A percentile compares a stretch with the other conserved stretches of the same genome.
Evolutionary conservation across 2,113 vertebrate genomes (phyloP).

Genomic region (Tupaia tana): DNA sequence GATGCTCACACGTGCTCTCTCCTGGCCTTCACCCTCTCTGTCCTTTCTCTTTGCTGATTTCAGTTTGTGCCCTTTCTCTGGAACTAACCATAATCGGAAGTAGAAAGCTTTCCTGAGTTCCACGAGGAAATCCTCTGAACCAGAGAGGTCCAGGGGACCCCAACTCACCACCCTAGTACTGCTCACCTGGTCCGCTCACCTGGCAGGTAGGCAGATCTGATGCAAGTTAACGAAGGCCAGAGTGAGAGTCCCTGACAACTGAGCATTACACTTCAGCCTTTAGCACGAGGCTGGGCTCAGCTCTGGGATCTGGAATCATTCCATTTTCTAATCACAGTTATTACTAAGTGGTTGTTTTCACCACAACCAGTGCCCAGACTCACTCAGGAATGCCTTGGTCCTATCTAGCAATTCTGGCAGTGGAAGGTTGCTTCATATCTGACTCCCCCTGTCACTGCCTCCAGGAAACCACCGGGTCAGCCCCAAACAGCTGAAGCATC

Average conservation of each 20-base stretch:
- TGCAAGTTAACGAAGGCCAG: background rate
- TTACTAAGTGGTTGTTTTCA: background rate
- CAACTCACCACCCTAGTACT: background rate
- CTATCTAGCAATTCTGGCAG: background rate
- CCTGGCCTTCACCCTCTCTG: accelerated
- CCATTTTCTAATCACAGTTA: background rate
- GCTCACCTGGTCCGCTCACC: background rate
- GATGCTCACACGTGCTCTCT: background rate
- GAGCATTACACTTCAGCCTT: background rate
- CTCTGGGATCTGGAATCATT: background rate
- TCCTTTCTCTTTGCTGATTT: background rate
- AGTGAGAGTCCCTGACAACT: background rate
- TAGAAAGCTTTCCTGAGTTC: background rate
- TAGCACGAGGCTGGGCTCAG: accelerated
- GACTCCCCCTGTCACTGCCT: background rate
- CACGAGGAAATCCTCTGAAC: background rate
- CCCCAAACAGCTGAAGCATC: background rate
- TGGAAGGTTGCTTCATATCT: background rate
- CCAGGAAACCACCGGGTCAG: background rate
- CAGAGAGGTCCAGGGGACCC: background rate
- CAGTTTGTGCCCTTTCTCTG: background rate
- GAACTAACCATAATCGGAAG: background rate
- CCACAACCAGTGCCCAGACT: background rate
- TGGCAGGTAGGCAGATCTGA: background rate
- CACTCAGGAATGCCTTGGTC: background rate